A percentile compares a stretch with the other conserved stretches of the same genome.
Evolutionary conservation across 2,797 vertebrate species (phyloP).

Genomic region (Acridotheres tristis): DNA sequence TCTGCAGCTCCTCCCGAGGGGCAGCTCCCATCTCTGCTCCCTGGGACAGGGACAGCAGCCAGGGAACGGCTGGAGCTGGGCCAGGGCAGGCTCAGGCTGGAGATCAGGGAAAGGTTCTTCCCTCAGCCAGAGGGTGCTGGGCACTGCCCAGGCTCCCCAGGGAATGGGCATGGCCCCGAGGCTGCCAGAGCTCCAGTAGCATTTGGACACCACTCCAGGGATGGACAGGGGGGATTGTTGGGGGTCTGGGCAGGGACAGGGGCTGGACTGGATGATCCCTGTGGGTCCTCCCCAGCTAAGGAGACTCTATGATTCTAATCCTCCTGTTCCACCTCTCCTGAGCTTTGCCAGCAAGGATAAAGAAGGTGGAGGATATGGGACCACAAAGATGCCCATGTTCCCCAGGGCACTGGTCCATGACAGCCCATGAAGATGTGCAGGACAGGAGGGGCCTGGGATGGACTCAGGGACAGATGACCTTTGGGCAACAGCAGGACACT

Average conservation of each 20-base stretch:
- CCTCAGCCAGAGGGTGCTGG: background rate
- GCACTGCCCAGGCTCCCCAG: background rate
- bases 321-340: background rate
- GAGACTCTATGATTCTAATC: background rate
- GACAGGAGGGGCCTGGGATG: background rate
- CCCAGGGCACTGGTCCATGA: background rate
- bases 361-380: background rate
- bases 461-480: rapidly evolving
- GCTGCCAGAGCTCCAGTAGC: background rate
- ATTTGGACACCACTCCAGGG: background rate
- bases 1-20: too few relatives aligned
- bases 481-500: background rate
- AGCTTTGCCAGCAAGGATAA: background rate
- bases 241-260: background rate
- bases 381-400: background rate
- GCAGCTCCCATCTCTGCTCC: background rate
- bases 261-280: background rate
- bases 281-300: background rate
- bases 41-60: background rate
- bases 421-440: rapidly evolving
- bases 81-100: background rate
- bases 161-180: background rate
- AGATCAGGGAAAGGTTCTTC: background rate
- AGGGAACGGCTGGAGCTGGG: background rate
- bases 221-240: rapidly evolving